Conservation (phyloP, 2,113 vertebrate species). For the Oenanthe melanoleuca region DNA sequence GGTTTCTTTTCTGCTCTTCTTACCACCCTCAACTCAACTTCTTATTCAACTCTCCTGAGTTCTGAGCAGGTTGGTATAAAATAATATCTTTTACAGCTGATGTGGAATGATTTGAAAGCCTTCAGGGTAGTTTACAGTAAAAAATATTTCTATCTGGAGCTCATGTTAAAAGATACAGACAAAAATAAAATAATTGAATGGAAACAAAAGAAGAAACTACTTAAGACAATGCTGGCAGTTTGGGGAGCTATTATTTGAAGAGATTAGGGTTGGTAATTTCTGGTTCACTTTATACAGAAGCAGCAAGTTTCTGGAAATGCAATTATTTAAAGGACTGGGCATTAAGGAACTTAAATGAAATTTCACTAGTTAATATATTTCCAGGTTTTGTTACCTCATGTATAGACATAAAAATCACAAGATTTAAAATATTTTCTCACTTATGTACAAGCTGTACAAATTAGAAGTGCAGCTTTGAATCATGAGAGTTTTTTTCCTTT, state of each 20-base stretch:
- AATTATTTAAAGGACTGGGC: neutral
- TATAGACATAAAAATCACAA: neutral
- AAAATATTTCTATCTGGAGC: neutral
- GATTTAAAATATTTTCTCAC: neutral
- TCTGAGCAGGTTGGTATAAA: neutral
- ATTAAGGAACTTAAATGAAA: neutral
- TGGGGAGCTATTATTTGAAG: neutral
- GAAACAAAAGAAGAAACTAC: neutral
- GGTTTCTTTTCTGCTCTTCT: neutral
- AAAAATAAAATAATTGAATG: neutral
- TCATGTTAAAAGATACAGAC: neutral
- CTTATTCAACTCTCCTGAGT: neutral
- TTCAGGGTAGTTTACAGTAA: neutral
- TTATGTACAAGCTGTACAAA: neutral
- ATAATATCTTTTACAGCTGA: neutral
- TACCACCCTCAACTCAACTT: neutral
- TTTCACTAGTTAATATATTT: neutral
- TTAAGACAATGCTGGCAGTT: neutral
- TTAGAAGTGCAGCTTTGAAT: fast-evolving
- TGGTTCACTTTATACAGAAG: neutral
- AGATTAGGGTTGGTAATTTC: neutral
- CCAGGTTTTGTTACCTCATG: neutral
- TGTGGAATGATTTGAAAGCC: neutral
- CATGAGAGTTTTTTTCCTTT: fast-evolving
- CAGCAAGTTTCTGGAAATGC: neutral